Base-by-base conservation (phyloP, 2,113 vertebrate species). In the Mandrillus leucophaeus region DNA sequence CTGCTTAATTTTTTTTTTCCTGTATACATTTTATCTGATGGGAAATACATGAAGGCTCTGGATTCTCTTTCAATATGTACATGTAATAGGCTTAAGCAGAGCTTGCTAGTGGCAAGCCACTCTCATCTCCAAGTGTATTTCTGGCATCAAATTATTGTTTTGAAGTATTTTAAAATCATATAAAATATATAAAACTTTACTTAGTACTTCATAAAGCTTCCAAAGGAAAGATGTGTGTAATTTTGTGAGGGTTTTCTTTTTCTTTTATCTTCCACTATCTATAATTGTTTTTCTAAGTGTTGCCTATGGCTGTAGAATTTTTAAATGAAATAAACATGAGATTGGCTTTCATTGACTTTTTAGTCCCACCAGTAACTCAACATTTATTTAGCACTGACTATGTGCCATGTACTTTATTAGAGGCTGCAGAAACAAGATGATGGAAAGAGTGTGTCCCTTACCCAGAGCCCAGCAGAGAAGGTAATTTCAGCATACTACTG, bases 1-100 rank as follows among this genome's bases (percentile, higher is more conserved):
- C 90, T 95, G 85, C 80, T 66, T 84, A 20, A 23, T 35, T 80
- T 82, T 64, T 64, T 64, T 13, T 93, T 40, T 20, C 4, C 43
- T 75, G 30, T n/a, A 72, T 95, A 68, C 13, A 79, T 93, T 84
- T 98, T 97, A 97, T 97, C 97, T 97, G 96, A 98, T 97, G 97
- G 90, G 96, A 98, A 95, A 85, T 85, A 93, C 94, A 88, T 96
- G 81, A 97, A 98, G 94, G 89, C 35, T 50, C 45, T 96, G 75
- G 90, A 89, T 73, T 96, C 57, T 35, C 59, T 96, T 72, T 88
- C 83, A 23, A 1, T 68, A 72, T 85, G 40, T 96, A 61, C 68
- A 88, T 68, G 32, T 55, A 92, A 96, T 96, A 96, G 87, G 92
- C 94, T 97, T 72, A 96, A 97, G 94, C 95, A 85, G 59, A 93